phyloP scores from a whole-genome alignment of 92 coral and sea anemone genomes.

The Zoanthus gigantus region DNA sequence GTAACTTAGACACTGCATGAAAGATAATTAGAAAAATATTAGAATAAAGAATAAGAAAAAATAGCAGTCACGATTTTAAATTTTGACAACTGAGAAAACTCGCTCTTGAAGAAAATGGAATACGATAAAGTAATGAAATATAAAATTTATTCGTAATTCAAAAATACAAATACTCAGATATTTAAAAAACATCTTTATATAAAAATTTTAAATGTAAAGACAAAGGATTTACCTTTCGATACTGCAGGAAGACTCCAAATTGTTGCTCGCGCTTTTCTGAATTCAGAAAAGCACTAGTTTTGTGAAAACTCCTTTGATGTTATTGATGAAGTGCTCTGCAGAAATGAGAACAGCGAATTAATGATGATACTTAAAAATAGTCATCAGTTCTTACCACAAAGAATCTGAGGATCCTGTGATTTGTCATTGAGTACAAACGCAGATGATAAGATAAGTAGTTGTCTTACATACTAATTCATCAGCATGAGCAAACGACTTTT shows the following conservation, averaged over 20 bases:
- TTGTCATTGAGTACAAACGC: neutral
- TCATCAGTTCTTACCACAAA: neutral
- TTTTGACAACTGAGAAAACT: neutral
- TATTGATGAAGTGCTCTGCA: neutral
- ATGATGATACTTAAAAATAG: neutral
- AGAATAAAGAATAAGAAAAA: slow-evolving; percentile 3
- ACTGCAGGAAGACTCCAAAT: neutral
- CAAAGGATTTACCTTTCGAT: neutral
- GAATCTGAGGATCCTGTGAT: neutral
- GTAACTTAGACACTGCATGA: slow-evolving; percentile 19
- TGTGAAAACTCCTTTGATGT: neutral
- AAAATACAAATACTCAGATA: no score
- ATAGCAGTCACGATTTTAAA: neutral
- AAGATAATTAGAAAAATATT: slow-evolving; percentile 13
- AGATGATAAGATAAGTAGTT: neutral
- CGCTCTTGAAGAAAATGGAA: no score
- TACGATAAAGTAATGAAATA: no score
- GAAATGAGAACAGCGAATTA: neutral
- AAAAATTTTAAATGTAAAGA: neutral
- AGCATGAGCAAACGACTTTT: neutral
- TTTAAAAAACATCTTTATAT: no score
- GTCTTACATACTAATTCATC: neutral
- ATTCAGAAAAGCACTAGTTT: neutral
- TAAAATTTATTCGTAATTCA: no score
- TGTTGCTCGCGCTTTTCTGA: neutral